Evolutionary conservation across 2,888 invertebrate species (phyloP), one percentile per base, ranked within the genome.

Genomic region (Lithophane socia): DNA sequence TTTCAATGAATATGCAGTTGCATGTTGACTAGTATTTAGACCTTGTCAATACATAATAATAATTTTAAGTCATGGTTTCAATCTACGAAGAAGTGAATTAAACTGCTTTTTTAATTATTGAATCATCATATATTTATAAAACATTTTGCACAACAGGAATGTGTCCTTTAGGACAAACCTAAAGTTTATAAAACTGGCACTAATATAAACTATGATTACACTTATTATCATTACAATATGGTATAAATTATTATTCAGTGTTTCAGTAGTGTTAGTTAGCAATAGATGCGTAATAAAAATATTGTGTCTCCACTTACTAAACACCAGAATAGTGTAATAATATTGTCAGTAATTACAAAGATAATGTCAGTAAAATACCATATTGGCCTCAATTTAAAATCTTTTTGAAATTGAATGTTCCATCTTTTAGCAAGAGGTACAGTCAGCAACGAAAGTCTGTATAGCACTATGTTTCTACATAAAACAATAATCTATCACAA

Each of bases 101-200:
- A 90, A 90, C 80, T 82, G 82, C 82, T 86, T 66, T 82, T 79
- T 75, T 77, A 69, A 79, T 86, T 81, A 78, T 86, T 84, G 82
- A 86, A 87, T 89, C 87, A 87, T 87, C 82, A 85, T 88, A 89
- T 92, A 91, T 92, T 93, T 90, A 87, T 91, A 88, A 89, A 89
- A 90, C 84, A 86, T 87, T 90, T 88, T 90, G 86, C 89, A 90
- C 89, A 93, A 92, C 89, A 92, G 94, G 94, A 94, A 94, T 95
- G 92, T 92, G 92, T 93, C 95, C 95, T 94, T 90, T 90, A 92
- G 94, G 94, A 93, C 92, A 86, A 88, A 88, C 87, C 85, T 89
- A 85, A 85, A 85, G 86, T 80, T 83, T 89, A 83, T 86, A 89
- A 90, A 92, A 92, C 91, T 92, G 92, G 91, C 93, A 91, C 91